Conservation (phyloP, 2,888 invertebrate genomes). For the Tenthredo mesomela region DNA sequence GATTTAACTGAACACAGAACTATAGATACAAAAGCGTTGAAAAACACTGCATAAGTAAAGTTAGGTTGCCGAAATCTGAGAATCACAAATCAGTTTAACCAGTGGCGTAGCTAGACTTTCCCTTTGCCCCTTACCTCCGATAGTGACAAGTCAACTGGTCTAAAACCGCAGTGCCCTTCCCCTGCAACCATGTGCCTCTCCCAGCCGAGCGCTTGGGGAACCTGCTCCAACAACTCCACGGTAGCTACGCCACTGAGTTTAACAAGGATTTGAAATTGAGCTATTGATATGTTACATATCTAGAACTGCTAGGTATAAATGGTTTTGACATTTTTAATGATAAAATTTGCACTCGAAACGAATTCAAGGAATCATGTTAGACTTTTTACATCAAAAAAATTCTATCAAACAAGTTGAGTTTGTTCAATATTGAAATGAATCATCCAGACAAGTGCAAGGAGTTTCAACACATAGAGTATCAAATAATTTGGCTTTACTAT, state of each 20-base stretch:
- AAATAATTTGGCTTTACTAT: neutral
- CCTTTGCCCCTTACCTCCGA: too few species aligned
- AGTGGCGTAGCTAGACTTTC: too few species aligned
- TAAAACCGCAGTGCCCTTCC: too few species aligned
- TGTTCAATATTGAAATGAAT: conserved; percentile 38
- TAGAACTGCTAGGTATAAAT: neutral
- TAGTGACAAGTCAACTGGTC: too few species aligned
- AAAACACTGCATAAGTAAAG: neutral
- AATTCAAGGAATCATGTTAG: neutral
- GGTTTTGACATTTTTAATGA: neutral
- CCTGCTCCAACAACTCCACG: too few species aligned
- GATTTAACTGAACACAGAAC: neutral
- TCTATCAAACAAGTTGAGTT: neutral
- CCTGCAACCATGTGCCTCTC: too few species aligned
- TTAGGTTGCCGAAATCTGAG: neutral
- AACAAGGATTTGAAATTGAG: neutral
- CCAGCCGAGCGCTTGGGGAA: too few species aligned
- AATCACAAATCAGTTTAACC: neutral
- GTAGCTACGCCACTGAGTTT: too few species aligned
- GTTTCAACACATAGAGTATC: neutral
- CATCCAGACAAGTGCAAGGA: conserved; percentile 23
- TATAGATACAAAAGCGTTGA: neutral
- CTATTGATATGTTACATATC: neutral
- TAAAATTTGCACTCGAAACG: neutral
- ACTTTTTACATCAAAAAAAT: neutral